Evolutionary conservation across 2,888 invertebrate species (phyloP), one percentile per base, ranked within the genome.

Genomic region (Trileptium ribeirensis): DNA sequence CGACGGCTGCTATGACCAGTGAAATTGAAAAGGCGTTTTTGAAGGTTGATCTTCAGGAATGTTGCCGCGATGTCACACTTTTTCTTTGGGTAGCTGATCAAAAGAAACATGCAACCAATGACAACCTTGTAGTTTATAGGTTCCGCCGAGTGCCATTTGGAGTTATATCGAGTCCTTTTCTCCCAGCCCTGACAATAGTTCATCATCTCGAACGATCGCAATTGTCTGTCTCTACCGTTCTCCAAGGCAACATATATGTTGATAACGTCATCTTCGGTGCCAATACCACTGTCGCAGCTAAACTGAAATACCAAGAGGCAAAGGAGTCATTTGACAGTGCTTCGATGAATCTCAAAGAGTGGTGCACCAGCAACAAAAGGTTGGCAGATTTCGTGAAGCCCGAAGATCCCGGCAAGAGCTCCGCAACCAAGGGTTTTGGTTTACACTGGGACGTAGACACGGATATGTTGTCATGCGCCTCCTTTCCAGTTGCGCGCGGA

Each of bases 61-160:
- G 78, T 33, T 83, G 83, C 39, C 36, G 85, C n/a, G 80, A 85
- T 38, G 74, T 78, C 0, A 82, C 70, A 8, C 31, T 8, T 8
- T 70, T 70, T 70, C n/a, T 70, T 8, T 70, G 36, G 70, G 36
- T 70, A 8, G n/a, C 3, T 8, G 36, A 70, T 70, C 3, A 15
- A 36, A 36, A 70, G 3, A 8, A 70, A 29, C 82, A 79, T 1
- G 74, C 79, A 0, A 39, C 70, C 0, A 8, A 29, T 0, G 78
- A 83, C 8, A 86, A 86, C 77, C 39, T 86, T 0, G 24, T 51
- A 1, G 39, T 74, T 0, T 79, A 81, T 1, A 79, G 85, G 19
- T 86, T 85, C 82, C 38, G 67, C 0, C 34, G 83, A 3, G 70
- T 86, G 0, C 84, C 84, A 1, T 85, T 85, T 40, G 85, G 85